Base-by-base conservation (phyloP, 2,113 vertebrate species). In the Callionymus lyra region DNA sequence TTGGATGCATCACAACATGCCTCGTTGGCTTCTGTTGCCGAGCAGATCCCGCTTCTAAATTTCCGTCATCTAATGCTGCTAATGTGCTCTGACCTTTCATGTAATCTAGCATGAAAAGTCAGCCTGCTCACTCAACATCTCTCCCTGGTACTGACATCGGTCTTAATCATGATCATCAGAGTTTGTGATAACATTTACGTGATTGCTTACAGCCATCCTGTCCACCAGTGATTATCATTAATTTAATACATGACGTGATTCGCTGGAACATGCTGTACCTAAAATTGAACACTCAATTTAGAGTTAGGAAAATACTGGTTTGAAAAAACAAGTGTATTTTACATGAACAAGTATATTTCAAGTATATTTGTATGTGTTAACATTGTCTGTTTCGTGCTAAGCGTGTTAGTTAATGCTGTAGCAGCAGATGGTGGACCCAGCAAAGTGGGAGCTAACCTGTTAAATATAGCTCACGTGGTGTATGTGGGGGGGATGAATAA, bases 61-160 rank as follows among this genome's bases (percentile, higher is more conserved):
- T 41, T 18, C 49, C 6, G 45, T 8, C 37, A 42, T 21, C 31
- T 13, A 8, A 9, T 16, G 6, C 4, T 34, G 13, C 44, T 58
- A 38, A 38, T 50, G 61, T 51, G 34, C 39, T 16, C 19, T 75
- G 80, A 81, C 76, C 76, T 82, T 86, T 80, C 10, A 47, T 68
- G 52, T 75, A 81, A 79, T 81, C 38, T 41, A 55, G 63, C 36
- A 17, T 74, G 56, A 63, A 54, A 62, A 66, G 45, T 36, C 42
- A 37, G 42, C 46, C 47, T 53, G 47, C 40, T 16, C 47, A 50
- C 60, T 59, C n/a, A 38, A 56, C 34, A 11, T 50, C 45, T 33
- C 55, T 71, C 39, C 42, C 43, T 53, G 53, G 62, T 69, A 74
- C 48, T 63, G 56, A 63, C 43, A 38, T 44, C 12, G 60, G 53